Percentiles rank a stretch among this genome's conserved stretches.
Evolutionary conservation across 2,888 invertebrate species (phyloP).

Genomic region (Alloscopus bannaensis): DNA sequence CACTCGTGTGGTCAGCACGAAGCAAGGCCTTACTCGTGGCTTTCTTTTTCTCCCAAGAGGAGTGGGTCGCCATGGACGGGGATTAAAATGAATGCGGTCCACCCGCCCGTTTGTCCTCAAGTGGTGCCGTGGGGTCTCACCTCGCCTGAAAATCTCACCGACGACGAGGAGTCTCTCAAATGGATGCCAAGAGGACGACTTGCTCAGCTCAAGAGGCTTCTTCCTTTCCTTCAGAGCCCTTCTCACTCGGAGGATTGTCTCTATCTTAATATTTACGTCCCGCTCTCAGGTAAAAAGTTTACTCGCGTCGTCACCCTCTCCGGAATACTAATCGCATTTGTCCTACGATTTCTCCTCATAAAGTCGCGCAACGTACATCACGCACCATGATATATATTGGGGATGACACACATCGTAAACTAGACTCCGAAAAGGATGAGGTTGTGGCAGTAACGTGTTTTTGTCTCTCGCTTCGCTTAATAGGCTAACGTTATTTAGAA

Average conservation of each 20-base stretch:
- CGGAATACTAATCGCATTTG: slow-evolving; percentile 59
- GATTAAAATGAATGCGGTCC: slow-evolving; percentile 89
- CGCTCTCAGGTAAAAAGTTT: slow-evolving; percentile 89
- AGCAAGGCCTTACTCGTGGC: slow-evolving; percentile 68
- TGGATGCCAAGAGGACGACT: slow-evolving; percentile 92
- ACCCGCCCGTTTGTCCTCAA: slow-evolving; percentile 95
- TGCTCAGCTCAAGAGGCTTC: slow-evolving; percentile 90
- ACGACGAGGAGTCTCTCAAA: slow-evolving; percentile 80
- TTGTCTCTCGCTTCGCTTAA: too few relatives aligned
- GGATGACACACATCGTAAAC: too few relatives aligned
- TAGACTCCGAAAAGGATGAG: too few relatives aligned
- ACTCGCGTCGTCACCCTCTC: slow-evolving; percentile 32
- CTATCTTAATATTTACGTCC: slow-evolving; percentile 97
- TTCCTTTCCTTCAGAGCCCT: slow-evolving; percentile 93
- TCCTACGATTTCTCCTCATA: slow-evolving; percentile 17
- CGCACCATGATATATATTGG: too few relatives aligned
- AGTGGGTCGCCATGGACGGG: slow-evolving; percentile 94
- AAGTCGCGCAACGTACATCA: not conserved
- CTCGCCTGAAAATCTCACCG: slow-evolving; percentile 78
- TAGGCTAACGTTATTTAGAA: not conserved
- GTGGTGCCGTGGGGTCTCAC: slow-evolving; percentile 82
- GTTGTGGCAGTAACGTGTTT: not conserved
- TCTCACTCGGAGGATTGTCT: slow-evolving; percentile 99
- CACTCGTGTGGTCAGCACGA: slow-evolving; percentile 66
- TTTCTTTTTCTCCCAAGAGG: slow-evolving; percentile 67